These are phyloP conservation scores for Agonopterix subpropinquella DNA, from an alignment of 2,888 invertebrate genomes.

Conservation along the genomic window DNA sequence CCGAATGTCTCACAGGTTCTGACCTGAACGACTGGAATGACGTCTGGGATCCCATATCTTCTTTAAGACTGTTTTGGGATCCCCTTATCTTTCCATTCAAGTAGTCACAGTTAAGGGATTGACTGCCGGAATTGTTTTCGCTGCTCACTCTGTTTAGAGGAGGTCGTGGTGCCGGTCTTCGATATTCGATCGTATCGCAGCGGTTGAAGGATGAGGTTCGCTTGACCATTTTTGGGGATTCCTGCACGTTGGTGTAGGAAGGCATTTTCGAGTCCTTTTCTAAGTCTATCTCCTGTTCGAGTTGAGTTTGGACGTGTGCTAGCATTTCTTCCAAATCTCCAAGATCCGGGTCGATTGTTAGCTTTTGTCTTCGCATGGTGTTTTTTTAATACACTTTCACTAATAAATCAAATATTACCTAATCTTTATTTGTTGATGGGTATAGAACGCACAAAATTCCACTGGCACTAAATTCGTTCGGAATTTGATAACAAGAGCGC, in stretches of 20 bases:
- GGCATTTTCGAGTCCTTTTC: conserved; percentile 58
- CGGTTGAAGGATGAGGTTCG: conserved; percentile 43
- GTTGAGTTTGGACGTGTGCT: conserved; percentile 62
- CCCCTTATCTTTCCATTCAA: conserved; percentile 26
- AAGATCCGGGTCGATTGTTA: conserved; percentile 59
- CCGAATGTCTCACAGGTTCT: conserved; percentile 52
- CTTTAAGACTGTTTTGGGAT: conserved; percentile 47
- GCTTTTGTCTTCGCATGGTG: conserved; percentile 54
- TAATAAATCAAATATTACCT: not conserved
- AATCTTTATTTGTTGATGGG: conserved; percentile 10
- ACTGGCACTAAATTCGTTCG: too few relatives aligned
- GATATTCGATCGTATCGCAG: conserved; percentile 39
- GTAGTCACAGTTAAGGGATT: conserved; percentile 32
- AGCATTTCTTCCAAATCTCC: conserved; percentile 70
- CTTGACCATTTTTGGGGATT: conserved; percentile 54
- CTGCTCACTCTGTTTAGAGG: conserved; percentile 30
- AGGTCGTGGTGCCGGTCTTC: conserved; percentile 37
- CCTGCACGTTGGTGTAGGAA: conserved; percentile 49
- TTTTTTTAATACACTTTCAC: conserved; percentile 4
- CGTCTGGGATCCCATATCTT: conserved; percentile 47
- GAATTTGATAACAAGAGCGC: too few relatives aligned
- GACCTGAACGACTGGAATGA: conserved; percentile 61
- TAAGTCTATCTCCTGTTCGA: conserved; percentile 63
- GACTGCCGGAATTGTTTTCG: conserved; percentile 27
- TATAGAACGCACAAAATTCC: not conserved